Evolutionary conservation across 1,140 invertebrate genomes (phyloP), one percentile per base, ranked within the genome.

Genomic region (Euura saliciscinereae): DNA sequence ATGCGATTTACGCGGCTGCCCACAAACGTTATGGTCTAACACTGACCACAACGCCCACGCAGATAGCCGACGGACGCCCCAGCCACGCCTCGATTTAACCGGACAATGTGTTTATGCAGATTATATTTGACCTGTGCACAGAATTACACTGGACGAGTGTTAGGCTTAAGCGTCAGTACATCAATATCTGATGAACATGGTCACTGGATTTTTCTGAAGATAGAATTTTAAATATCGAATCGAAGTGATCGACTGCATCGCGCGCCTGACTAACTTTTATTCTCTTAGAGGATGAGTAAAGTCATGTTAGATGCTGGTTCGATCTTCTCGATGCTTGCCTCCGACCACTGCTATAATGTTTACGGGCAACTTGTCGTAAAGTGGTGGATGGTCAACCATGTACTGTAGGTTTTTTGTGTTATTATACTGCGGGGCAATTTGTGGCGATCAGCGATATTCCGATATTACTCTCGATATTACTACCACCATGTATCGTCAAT

Each of bases 101-200:
- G 66, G 42, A 44, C 42, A 43, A 43, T 44, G 66, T 51, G 45
- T 28, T 66, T 65, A 44, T 68, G 65, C 44, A 44, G 44, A 68
- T 68, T 59, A 59, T n/a, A 59, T 59, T n/a, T 6, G 51, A 59
- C 51, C 51, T 59, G 51, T n/a, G 51, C 51, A 59, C 51, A 59
- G 51, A 11, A 8, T 28, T 28, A 28, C 28, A 28, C 28, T 28
- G 28, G 28, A 28, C 28, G 28, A 1, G 28, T 28, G 28, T 28
- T 28, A 1, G 28, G 28, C 28, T 28, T 28, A 28, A 28, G 28
- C 28, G 28, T 28, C 28, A 28, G 28, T 28, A 28, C 28, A 28
- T 28, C 28, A 28, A 28, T 28, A 1, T 28, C 28, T 28, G 28
- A 28, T 28, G 28, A 28, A 28, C 28, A 1, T 28, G 28, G 28